Conservation (phyloP, 2,113 vertebrate species). For the Egretta garzetta region DNA sequence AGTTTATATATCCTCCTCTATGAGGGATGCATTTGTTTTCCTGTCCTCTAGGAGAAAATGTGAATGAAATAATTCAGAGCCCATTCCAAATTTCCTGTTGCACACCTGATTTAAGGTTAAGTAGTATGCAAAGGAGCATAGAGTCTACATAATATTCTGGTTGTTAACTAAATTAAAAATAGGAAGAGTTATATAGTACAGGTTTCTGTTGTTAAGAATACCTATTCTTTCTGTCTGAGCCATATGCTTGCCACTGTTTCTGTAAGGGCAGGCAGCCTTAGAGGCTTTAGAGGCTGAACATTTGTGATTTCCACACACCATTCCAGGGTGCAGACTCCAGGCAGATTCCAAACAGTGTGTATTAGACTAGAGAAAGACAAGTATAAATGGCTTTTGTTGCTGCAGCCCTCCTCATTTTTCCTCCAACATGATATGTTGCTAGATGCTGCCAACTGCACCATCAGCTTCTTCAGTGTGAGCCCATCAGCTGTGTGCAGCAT, state of each 20-base stretch:
- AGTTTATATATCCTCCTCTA: neutral
- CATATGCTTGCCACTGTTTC: rapidly evolving
- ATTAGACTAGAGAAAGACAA: neutral
- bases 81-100: neutral
- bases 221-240: neutral
- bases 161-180: neutral
- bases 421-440: neutral
- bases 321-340: neutral
- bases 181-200: neutral
- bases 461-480: neutral
- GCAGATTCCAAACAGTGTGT: neutral
- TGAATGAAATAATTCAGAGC: neutral
- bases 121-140: neutral
- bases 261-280: neutral
- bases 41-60: neutral
- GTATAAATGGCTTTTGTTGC: neutral
- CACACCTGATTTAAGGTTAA: neutral
- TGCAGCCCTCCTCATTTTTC: neutral
- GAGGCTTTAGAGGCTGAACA: neutral
- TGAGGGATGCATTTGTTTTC: neutral
- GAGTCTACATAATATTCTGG: neutral
- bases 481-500: neutral
- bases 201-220: neutral
- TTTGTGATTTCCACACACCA: neutral
- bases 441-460: neutral